Evolutionary conservation across 2,888 invertebrate genomes (phyloP).

Genomic region (Ommatoiulus sabulosus): DNA sequence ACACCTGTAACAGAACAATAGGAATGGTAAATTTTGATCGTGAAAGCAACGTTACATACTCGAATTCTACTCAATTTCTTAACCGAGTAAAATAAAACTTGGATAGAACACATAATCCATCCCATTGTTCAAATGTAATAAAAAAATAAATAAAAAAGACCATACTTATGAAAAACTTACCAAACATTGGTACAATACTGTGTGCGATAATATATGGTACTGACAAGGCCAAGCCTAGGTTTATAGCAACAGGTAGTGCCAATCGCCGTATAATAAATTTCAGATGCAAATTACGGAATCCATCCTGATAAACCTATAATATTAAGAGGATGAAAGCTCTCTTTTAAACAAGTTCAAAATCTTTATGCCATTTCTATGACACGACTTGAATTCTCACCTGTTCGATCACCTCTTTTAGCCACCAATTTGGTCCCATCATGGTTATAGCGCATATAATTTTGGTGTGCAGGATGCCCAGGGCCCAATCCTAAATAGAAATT

Average conservation of each 20-base stretch:
- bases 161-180: conserved; percentile 64
- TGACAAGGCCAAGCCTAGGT: conserved; percentile 89
- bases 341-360: neutral
- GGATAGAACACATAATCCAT: too few relatives aligned
- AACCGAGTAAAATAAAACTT: too few relatives aligned
- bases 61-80: too few relatives aligned
- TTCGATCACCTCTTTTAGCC: conserved; percentile 92
- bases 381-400: conserved; percentile 68
- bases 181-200: conserved; percentile 71
- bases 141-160: too few relatives aligned
- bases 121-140: too few relatives aligned
- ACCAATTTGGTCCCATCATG: conserved; percentile 97
- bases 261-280: conserved; percentile 85
- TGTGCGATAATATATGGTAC: conserved; percentile 93
- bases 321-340: conserved; percentile 41
- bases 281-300: conserved; percentile 91
- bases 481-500: conserved; percentile 97
- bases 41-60: neutral
- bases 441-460: conserved; percentile 97
- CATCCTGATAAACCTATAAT: conserved; percentile 84
- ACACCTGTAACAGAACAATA: conserved; percentile 64
- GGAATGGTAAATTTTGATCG: neutral
- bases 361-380: neutral
- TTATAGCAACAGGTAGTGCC: conserved; percentile 89
- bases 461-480: conserved; percentile 94